Percentiles rank a stretch among this genome's conserved stretches.
phyloP scores from a whole-genome alignment of 2,797 vertebrate species.

The Propithecus deckenii region DNA sequence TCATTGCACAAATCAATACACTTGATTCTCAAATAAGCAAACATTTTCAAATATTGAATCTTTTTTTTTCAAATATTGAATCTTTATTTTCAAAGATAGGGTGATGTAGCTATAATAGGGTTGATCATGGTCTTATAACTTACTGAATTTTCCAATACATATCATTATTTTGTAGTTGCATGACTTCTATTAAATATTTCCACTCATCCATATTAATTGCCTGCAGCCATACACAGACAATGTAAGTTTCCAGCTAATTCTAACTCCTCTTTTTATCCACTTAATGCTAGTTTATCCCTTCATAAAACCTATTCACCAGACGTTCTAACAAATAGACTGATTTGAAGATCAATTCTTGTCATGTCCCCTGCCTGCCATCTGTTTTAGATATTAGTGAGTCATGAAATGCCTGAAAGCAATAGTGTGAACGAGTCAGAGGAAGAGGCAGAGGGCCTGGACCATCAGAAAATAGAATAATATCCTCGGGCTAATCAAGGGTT shows the following conservation, averaged over 20 bases:
- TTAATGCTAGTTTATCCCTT: slow-evolving; percentile 7
- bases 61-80: slow-evolving; percentile 10
- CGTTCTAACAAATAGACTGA: not conserved
- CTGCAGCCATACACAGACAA: not conserved
- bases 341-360: slow-evolving; percentile 30
- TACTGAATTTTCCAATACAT: not conserved
- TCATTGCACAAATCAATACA: not conserved
- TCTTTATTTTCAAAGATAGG: slow-evolving; percentile 23
- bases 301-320: slow-evolving; percentile 43
- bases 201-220: not conserved
- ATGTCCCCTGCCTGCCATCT: slow-evolving; percentile 12
- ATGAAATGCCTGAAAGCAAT: not conserved
- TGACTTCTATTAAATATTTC: not conserved
- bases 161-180: not conserved
- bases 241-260: not conserved
- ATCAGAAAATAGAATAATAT: not conserved
- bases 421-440: not conserved
- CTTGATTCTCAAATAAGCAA: not conserved
- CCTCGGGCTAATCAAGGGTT: not conserved
- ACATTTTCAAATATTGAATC: not conserved
- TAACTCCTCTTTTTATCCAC: not conserved
- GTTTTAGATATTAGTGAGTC: not conserved
- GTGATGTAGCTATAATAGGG: not conserved
- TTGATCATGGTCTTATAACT: not conserved
- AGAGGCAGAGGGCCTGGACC: not conserved